Evolutionary conservation across 2,888 invertebrate genomes (phyloP), one percentile per base, ranked within the genome.

Genomic region (Stenchaetothrips biformis): DNA sequence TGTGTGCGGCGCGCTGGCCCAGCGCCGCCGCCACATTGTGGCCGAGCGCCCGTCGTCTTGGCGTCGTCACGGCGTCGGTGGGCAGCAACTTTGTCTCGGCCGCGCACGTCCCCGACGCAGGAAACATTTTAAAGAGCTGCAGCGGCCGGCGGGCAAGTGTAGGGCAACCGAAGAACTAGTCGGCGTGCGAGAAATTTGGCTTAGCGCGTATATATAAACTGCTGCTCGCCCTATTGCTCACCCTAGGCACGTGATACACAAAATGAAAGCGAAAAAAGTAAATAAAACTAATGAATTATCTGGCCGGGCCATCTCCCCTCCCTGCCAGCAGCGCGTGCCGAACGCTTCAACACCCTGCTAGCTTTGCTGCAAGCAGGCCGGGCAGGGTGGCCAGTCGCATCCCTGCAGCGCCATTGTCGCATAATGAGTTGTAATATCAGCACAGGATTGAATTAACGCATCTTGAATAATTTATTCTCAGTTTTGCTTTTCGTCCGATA

Each of bases 381-480:
- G 37, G 37, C 37, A 4, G 37, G 37, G 37, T 37, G 16, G 18
- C 18, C 53, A 13, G 13, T 74, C 67, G 8, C 67, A 21, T 37
- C 37, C 37, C 37, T 37, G 53, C 53, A 13, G 13, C 25, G 21
- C 25, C 67, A 21, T 74, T 21, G 67, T 74, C 67, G 25, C 9
- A 25, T 74, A 74, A 74, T 74, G 67, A 74, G 67, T 25, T 74
- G 67, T 74, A 74, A 74, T 74, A 74, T 74, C 67, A 74, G 67
- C 21, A 74, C 8, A 25, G 67, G 67, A 74, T 74, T 74, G 67
- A 74, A 74, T 74, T 74, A 74, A 74, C 67, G 37, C 37, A 74
- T 21, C 67, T 25, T 74, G 21, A 74, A 74, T 74, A 74, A 74
- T 74, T 74, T 74, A 74, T 74, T 9, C 67, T 74, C 25, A 9